These are phyloP conservation scores for Vulpes vulpes DNA, from an alignment of 2,113 vertebrate species.

Conservation along the genomic window DNA sequence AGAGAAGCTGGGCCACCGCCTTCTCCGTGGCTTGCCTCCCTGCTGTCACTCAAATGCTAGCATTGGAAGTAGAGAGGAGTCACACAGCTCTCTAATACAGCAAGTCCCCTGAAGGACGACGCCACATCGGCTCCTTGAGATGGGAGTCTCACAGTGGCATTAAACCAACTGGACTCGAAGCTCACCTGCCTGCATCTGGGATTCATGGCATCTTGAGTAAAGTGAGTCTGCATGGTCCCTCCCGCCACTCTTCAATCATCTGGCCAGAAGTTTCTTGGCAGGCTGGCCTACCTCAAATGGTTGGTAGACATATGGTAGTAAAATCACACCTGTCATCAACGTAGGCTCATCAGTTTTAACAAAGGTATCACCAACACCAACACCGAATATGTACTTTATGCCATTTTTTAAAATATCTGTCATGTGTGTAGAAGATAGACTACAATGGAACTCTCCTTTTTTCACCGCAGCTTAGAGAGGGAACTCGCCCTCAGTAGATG, in stretches of 20 bases:
- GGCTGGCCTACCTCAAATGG: background rate
- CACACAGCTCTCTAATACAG: background rate
- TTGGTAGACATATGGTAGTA: background rate
- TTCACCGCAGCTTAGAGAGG: background rate
- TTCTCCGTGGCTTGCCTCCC: background rate
- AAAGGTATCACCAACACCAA: background rate
- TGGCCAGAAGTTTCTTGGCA: background rate
- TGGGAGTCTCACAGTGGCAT: background rate
- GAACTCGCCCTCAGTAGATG: background rate
- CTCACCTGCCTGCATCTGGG: background rate
- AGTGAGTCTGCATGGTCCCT: background rate
- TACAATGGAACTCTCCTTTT: background rate
- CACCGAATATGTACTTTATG: background rate
- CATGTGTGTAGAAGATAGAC: background rate
- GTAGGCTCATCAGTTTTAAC: background rate
- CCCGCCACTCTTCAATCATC: background rate
- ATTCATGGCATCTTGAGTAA: background rate
- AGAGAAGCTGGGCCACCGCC: no score
- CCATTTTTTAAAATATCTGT: background rate
- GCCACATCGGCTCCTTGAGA: accelerated
- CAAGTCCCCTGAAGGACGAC: background rate
- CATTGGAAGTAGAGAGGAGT: background rate
- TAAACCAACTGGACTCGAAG: no score
- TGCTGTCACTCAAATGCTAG: background rate
- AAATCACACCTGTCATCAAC: background rate